phyloP scores from a whole-genome alignment of 1,140 invertebrate species.

The Ostrea denselamellosa region DNA sequence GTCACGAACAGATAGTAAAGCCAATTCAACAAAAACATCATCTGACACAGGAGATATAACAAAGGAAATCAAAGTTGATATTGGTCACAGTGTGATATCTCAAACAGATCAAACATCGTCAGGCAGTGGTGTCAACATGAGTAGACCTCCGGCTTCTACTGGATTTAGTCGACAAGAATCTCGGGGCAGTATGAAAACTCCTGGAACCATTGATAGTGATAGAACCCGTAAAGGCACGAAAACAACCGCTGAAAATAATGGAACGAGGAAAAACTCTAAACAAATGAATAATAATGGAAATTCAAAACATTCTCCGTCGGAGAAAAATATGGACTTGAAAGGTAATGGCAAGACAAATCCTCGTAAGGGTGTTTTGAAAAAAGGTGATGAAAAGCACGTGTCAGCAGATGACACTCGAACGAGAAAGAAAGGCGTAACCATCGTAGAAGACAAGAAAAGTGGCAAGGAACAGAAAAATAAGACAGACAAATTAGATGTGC shows the following conservation, averaged over 20 bases:
- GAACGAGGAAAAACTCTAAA: not conserved
- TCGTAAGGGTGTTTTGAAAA: constrained; percentile 21
- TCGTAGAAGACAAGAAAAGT: not conserved
- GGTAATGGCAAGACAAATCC: not conserved
- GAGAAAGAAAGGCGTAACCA: not conserved
- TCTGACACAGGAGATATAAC: constrained; percentile 10
- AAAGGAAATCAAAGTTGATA: not conserved
- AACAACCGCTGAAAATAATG: too few relatives aligned
- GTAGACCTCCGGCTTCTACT: not conserved
- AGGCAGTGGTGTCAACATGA: not conserved
- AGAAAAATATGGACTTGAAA: not conserved
- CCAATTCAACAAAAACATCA: not conserved
- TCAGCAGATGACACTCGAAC: not conserved
- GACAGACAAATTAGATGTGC: constrained; percentile 1
- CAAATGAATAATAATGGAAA: not conserved
- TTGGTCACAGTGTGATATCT: not conserved
- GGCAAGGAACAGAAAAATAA: not conserved
- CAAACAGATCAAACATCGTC: not conserved
- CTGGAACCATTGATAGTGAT: not conserved
- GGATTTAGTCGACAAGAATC: not conserved
- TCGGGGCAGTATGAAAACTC: not conserved
- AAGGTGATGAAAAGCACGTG: not conserved
- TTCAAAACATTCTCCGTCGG: not conserved
- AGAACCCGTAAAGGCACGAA: not conserved
- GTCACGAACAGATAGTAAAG: not conserved